phyloP scores from a whole-genome alignment of 2,888 invertebrate species.

The Slavum lentiscoides region DNA sequence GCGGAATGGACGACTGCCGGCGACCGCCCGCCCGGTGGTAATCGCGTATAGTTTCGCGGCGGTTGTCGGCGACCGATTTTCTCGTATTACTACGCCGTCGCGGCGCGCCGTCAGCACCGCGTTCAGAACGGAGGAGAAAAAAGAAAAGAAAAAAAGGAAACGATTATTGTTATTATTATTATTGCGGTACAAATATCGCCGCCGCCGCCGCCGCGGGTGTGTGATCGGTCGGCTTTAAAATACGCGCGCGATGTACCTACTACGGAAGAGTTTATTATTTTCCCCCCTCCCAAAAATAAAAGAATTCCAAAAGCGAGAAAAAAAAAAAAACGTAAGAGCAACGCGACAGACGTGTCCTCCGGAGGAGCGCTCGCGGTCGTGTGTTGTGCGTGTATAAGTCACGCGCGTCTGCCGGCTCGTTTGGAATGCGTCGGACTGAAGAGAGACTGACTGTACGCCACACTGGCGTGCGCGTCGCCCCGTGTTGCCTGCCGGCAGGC shows the following conservation, averaged over 20 bases:
- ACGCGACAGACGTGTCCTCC: constrained; percentile 39
- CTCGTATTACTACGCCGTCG: not conserved
- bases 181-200: no score
- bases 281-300: no score
- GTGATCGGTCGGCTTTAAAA: no score
- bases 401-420: constrained; percentile 37
- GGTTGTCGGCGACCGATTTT: not conserved
- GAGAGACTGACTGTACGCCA: not conserved
- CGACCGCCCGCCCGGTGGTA: not conserved
- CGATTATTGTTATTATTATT: no score
- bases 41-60: not conserved
- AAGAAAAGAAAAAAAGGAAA: no score
- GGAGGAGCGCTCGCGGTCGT: constrained; percentile 33
- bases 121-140: no score
- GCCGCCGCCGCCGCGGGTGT: no score
- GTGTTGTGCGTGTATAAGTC: not conserved
- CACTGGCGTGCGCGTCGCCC: constrained; percentile 20
- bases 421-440: constrained; percentile 45
- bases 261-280: no score
- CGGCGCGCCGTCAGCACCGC: not conserved
- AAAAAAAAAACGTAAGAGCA: not conserved
- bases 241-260: no score
- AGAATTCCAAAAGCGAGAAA: not conserved
- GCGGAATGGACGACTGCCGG: constrained; percentile 11
- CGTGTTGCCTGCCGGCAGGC: constrained; percentile 49